Base-by-base conservation (phyloP, 2,888 invertebrate genomes). In the Dynastes hyllus region DNA sequence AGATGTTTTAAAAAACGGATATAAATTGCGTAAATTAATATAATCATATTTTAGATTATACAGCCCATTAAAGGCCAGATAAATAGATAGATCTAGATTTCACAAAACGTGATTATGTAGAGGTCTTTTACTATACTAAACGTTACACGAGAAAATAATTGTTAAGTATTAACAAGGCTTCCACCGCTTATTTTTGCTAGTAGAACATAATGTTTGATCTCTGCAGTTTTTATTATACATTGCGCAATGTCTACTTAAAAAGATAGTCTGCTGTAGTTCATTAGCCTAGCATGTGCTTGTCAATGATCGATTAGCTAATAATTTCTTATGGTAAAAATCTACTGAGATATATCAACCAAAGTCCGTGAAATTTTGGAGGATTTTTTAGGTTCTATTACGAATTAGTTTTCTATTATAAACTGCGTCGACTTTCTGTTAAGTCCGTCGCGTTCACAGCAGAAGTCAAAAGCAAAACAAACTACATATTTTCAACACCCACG, bases 401-500 rank as follows among this genome's bases (percentile, higher is more conserved):
- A 55, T 55, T 55, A 27, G 22, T 51, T 69, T 45, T 66, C 40
- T 16, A 11, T 13, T n/a, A 29, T 51, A 69, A 69, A 69, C 27
- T 51, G 51, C 69, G 69, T 27, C 51, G 51, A 69, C 69, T 69
- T 69, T 69, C 51, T 61, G 50, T 40, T 45, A 55, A 55, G 61
- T 61, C 61, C 61, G 61, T 55, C 73, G 73, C 27, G 61, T 61
- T 32, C 53, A 50, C 16, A 50, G 83, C 83, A 75, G 78, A 76
- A 79, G 76, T 79, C 75, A 79, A 79, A 79, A 79, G 79, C 79
- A 79, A 79, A 79, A 79, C 79, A 79, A 76, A 79, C 76, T 79
- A 78, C 78, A 78, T 78, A 78, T 78, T 78, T 78, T 76, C 66
- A 84, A 86, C 85, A 86, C 86, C 86, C 85, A 86, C 86, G 85